phyloP scores from a whole-genome alignment of 2,888 invertebrate species.

The Teleiodes luculella region DNA sequence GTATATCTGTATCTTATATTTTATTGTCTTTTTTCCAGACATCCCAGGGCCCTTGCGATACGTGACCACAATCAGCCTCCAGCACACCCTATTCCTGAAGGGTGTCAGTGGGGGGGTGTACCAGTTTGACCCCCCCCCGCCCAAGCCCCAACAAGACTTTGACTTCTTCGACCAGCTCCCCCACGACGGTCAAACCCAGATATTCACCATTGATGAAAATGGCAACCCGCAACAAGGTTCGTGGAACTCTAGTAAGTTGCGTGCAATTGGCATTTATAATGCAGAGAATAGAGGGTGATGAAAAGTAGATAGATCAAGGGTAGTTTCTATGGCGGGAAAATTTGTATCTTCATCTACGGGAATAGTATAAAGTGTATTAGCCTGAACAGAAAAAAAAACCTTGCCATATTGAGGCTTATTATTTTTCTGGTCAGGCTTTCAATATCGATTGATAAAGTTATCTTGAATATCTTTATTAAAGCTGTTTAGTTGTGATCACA shows the following conservation, averaged over 20 bases:
- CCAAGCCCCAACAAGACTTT: conserved; percentile 21
- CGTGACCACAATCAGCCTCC: conserved; percentile 70
- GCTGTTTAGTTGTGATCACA: too few relatives aligned
- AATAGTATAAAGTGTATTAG: too few relatives aligned
- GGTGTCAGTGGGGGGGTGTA: not conserved
- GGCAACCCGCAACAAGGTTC: conserved; percentile 22
- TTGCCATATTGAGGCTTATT: too few relatives aligned
- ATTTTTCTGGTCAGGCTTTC: too few relatives aligned
- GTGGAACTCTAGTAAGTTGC: conserved; percentile 21
- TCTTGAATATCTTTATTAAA: too few relatives aligned
- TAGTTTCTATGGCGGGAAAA: too few relatives aligned
- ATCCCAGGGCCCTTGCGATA: conserved; percentile 42
- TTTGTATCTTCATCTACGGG: too few relatives aligned
- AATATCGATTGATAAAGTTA: too few relatives aligned
- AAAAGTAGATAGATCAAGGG: too few relatives aligned
- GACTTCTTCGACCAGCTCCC: conserved; percentile 27
- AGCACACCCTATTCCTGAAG: conserved; percentile 64
- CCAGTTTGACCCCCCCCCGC: conserved; percentile 6
- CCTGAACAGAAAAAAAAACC: too few relatives aligned
- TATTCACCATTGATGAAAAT: conserved; percentile 34
- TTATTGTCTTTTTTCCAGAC: not conserved
- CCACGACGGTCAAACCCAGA: conserved; percentile 31
- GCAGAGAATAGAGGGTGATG: too few relatives aligned
- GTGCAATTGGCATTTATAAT: too few relatives aligned
- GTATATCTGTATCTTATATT: not conserved